Evolutionary conservation across 1,140 invertebrate genomes (phyloP).

Genomic region (Hermetia illucens): DNA sequence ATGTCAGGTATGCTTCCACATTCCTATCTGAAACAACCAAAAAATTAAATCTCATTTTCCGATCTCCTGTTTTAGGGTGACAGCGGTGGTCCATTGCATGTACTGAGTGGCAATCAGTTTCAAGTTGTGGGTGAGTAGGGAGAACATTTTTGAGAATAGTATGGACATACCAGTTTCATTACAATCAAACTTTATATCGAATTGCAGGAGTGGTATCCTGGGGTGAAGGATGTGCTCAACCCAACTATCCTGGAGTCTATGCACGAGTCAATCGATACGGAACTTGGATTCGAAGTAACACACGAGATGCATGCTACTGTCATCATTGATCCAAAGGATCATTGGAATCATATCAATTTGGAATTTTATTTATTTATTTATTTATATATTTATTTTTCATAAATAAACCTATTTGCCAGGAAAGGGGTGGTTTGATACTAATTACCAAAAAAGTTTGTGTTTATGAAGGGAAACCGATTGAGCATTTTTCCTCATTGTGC

Average conservation of each 20-base stretch:
- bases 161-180: too few relatives aligned
- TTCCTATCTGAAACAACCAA: too few relatives aligned
- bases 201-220: slow-evolving; percentile 53
- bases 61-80: slow-evolving; percentile 45
- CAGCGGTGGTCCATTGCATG: slow-evolving; percentile 49
- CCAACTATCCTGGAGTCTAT: slow-evolving; percentile 75
- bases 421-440: too few relatives aligned
- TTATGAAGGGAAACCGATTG: too few relatives aligned
- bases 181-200: slow-evolving; percentile 11
- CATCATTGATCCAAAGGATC: slow-evolving; percentile 10
- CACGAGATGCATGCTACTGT: slow-evolving; percentile 52
- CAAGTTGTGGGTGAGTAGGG: slow-evolving; percentile 36
- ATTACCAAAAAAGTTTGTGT: too few relatives aligned
- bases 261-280: slow-evolving; percentile 61
- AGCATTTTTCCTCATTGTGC: too few relatives aligned
- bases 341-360: background rate
- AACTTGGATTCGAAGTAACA: slow-evolving; percentile 55
- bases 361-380: too few relatives aligned
- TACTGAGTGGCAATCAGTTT: slow-evolving; percentile 30
- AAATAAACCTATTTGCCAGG: too few relatives aligned
- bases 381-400: too few relatives aligned
- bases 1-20: slow-evolving; percentile 48
- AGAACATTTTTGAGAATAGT: too few relatives aligned
- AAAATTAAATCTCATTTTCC: too few relatives aligned
- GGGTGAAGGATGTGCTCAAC: slow-evolving; percentile 65